Evolutionary conservation across 2,113 vertebrate genomes (phyloP).

Genomic region (Bothrops jararaca): DNA sequence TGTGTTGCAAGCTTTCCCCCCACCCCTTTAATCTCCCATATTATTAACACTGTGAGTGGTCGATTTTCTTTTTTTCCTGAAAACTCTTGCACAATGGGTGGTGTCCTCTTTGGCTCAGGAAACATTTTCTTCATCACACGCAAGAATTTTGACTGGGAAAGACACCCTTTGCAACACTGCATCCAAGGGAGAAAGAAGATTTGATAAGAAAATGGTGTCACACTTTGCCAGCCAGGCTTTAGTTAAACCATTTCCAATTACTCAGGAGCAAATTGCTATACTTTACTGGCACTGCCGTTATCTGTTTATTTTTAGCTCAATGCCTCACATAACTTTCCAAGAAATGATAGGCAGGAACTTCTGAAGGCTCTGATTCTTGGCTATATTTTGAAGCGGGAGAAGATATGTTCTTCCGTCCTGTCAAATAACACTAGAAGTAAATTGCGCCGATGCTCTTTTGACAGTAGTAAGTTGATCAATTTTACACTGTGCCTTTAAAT

Average conservation of each 20-base stretch:
- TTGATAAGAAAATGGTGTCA: background rate
- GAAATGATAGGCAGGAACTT: background rate
- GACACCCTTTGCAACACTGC: background rate
- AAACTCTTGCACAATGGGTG: background rate
- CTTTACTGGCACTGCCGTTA: background rate
- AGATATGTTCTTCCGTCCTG: background rate
- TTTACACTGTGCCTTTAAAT: background rate
- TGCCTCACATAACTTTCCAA: background rate
- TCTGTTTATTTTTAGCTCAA: background rate
- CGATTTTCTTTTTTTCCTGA: background rate
- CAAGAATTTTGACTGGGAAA: background rate
- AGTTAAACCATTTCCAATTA: background rate
- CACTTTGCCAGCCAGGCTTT: background rate
- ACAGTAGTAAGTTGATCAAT: background rate
- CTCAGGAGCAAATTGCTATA: background rate
- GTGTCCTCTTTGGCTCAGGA: background rate
- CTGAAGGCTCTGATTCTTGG: background rate
- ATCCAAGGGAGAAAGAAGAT: background rate
- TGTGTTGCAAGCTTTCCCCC: background rate
- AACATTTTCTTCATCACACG: background rate
- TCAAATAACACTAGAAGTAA: background rate
- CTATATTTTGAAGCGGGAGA: background rate
- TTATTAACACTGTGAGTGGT: background rate
- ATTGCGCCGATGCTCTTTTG: background rate
- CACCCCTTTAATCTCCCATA: background rate